Conservation (phyloP, 2,797 vertebrate species). For the Eidolon dupreanum region DNA sequence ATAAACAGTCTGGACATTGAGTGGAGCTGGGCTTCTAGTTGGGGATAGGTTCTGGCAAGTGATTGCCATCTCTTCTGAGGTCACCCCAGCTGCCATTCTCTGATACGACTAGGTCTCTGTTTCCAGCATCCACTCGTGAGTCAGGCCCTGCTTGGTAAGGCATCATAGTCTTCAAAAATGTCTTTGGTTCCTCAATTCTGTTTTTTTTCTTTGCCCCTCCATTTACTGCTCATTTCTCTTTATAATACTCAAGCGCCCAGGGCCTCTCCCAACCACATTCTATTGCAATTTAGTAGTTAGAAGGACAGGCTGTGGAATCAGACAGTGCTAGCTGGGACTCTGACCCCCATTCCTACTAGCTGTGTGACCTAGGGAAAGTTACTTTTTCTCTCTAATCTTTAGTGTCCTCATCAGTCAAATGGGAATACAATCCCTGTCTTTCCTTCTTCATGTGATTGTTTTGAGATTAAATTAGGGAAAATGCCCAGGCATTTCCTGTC, state of each 20-base stretch:
- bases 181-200: neutral
- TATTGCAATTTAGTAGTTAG: neutral
- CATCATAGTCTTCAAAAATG: neutral
- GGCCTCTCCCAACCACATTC: rapidly evolving
- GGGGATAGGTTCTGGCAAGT: neutral
- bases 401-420: neutral
- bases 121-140: neutral
- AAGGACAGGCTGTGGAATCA: neutral
- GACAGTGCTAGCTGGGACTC: neutral
- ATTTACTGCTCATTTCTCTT: neutral
- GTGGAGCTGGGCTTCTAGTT: neutral
- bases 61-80: neutral
- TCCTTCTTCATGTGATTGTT: neutral
- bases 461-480: constrained; percentile 18
- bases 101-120: neutral
- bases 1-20: neutral
- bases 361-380: neutral
- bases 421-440: neutral
- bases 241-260: neutral
- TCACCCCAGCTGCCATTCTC: neutral
- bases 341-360: neutral
- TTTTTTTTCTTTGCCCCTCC: neutral
- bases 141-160: neutral
- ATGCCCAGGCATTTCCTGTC: neutral
- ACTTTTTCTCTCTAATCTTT: neutral